Base-by-base conservation (phyloP, 2,113 vertebrate genomes). In the Gymnocephalus cernua region DNA sequence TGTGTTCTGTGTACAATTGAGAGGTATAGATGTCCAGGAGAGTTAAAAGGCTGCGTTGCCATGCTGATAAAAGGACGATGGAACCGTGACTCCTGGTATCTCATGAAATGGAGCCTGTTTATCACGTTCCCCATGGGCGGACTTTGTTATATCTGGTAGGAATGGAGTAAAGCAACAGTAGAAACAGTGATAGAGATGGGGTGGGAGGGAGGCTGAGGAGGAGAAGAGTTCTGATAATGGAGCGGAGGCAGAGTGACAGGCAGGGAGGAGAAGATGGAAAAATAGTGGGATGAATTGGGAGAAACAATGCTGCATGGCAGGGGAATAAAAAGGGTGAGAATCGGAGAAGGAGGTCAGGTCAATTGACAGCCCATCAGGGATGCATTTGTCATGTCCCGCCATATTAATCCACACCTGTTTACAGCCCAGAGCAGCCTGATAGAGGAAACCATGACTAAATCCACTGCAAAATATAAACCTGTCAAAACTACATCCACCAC, bases 321-420 rank as follows among this genome's bases (percentile, higher is more conserved):
- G 21, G 38, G 69, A 83, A 79, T 64, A 87, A 81, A 79, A 69
- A 53, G 16, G 41, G 61, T 21, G 67, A 65, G 65, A 70, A 51
- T 53, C 14, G 0, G 68, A 88, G 77, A 86, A 79, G 75, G 84
- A 80, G 87, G 87, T 91, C 88, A 82, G 80, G 88, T 72, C 86
- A 73, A 44, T 13, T 74, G 82, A 86, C 83, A 77, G 62, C 50
- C n/a, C 77, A 87, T 77, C 32, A 59, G 76, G 62, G 68, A 74
- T 15, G 53, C 61, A 54, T 74, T 77, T 74, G 32, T 59, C 4
- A 32, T 32, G 77, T 82, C 68, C 59, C 3, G 4, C 51, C 47
- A 64, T 83, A 89, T 71, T 77, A 80, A 86, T 88, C 70, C 67
- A 54, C 74, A 72, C 87, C 86, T 84, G 86, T 4, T 72, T 61